Evolutionary conservation across 2,888 invertebrate species (phyloP), one percentile per base, ranked within the genome.

Genomic region (Agapostemon virescens): DNA sequence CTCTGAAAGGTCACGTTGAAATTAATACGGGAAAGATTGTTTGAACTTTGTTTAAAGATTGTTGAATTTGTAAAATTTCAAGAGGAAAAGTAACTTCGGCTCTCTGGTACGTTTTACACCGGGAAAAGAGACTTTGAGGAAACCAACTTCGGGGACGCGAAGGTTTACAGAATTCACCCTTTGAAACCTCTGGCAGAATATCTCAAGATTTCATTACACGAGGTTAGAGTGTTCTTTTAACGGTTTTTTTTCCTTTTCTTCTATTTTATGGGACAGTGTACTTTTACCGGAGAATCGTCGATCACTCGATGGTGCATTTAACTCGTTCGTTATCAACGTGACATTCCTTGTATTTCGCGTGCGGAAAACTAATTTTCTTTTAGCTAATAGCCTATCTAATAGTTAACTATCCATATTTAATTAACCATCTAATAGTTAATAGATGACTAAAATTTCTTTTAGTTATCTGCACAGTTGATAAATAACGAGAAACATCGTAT

Each of bases 11-110:
- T 2, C n/a, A 2, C 49, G n/a, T 49, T n/a, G 49, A 49, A 49
- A 49, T 49, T n/a, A n/a, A 49, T 49, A n/a, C 20, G 49, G n/a
- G n/a, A n/a, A 49, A 49, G 49, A 49, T 49, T 49, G 49, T 49
- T 49, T n/a, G 3, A 49, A 49, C 49, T 49, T 49, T n/a, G 49
- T 49, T n/a, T n/a, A 49, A n/a, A n/a, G 49, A n/a, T 4, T n/a
- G n/a, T 49, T 49, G 49, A 49, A 49, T n/a, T n/a, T n/a, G n/a
- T n/a, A 49, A n/a, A 49, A 49, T 49, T 49, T 49, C n/a, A 49
- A n/a, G 49, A 49, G 49, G n/a, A 49, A 11, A 49, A 4, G 49
- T 49, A 49, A 49, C 11, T 49, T n/a, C 11, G 1, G 49, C n/a
- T 7, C 20, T 20, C 45, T 20, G 1, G 45, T 20, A n/a, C 4